Evolutionary conservation across 2,113 vertebrate genomes (phyloP).

Genomic region (Leptocoma aspasia): DNA sequence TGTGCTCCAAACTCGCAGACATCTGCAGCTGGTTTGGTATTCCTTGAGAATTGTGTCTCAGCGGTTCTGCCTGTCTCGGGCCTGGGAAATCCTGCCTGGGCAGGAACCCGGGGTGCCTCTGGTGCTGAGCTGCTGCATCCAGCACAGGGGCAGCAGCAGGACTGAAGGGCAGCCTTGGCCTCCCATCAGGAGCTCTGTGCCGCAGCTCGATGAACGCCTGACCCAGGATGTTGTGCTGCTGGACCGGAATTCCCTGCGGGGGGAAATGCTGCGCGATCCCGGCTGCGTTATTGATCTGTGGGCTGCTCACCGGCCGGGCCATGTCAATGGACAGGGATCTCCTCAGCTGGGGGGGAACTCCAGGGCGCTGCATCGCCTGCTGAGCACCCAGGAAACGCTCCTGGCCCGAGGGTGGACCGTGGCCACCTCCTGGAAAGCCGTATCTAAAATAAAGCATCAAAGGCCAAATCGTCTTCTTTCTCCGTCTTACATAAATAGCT

Average conservation of each 20-base stretch:
- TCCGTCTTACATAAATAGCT: not conserved
- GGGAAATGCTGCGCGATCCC: conserved; percentile 83
- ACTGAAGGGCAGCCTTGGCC: conserved; percentile 79
- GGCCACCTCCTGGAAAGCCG: conserved; percentile 75
- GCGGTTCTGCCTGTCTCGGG: conserved; percentile 63
- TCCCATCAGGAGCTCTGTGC: conserved; percentile 83
- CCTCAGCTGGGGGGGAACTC: conserved; percentile 80
- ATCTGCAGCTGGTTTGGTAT: conserved; percentile 69
- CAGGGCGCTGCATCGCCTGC: conserved; percentile 73
- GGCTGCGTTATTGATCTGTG: conserved; percentile 51
- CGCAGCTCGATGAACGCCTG: conserved; percentile 93
- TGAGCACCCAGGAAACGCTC: conserved; percentile 81
- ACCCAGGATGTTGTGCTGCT: conserved; percentile 90
- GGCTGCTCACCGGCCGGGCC: conserved; percentile 65
- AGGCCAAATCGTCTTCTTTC: not conserved
- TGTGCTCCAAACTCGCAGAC: conserved; percentile 78
- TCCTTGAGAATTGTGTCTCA: conserved; percentile 65
- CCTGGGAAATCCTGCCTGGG: conserved; percentile 75
- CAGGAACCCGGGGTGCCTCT: conserved; percentile 69
- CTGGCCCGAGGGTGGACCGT: conserved; percentile 72
- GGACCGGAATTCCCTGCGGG: conserved; percentile 78
- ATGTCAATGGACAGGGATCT: conserved; percentile 79
- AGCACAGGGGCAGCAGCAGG: conserved; percentile 56
- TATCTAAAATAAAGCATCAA: conserved; percentile 72
- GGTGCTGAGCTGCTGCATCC: conserved; percentile 73